Evolutionary conservation across 2,888 invertebrate genomes (phyloP), one percentile per base, ranked within the genome.

Genomic region (Pachymerium ferrugineum): DNA sequence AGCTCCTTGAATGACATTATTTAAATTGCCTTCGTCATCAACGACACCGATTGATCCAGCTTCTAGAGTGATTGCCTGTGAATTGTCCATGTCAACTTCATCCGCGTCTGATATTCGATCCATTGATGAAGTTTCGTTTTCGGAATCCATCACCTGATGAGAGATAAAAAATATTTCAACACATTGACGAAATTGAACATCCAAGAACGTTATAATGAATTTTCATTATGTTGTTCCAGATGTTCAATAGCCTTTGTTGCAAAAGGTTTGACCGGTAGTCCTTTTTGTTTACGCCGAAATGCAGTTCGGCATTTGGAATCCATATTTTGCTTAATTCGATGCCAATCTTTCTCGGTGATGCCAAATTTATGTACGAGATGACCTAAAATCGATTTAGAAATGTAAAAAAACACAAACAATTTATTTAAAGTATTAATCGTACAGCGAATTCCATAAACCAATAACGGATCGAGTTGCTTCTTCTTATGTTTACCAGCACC

Each of bases 241-340:
- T 38, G 38, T 38, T 38, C 38, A 16, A 38, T 38, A 14, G 16
- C 38, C 38, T 38, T 38, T 12, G 38, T 12, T 38, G 38, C n/a
- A n/a, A 38, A 38, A 3, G 38, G 12, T 38, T 38, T 62, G 3
- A 69, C 69, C 69, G 76, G 74, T 42, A 78, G 54, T 38, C 77
- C 78, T 76, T 76, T 78, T 28, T 73, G 72, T 70, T 78, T 77
- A 22, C 77, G 74, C 28, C 78, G 71, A 72, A 77, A 85, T 3
- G 85, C 85, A 38, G 85, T 84, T 35, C 85, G 80, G 78, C 86
- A 86, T 78, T 86, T 86, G 62, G 85, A 85, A 79, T 86, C 85
- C 76, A 86, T 83, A 78, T 85, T 85, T 77, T 84, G 84, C 78
- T 85, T 85, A 72, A 86, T 85, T 76, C 84, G 80, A 75, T 84